Evolutionary conservation across 2,113 vertebrate species (phyloP), one percentile per base, ranked within the genome.

Genomic region (Monopterus albus): DNA sequence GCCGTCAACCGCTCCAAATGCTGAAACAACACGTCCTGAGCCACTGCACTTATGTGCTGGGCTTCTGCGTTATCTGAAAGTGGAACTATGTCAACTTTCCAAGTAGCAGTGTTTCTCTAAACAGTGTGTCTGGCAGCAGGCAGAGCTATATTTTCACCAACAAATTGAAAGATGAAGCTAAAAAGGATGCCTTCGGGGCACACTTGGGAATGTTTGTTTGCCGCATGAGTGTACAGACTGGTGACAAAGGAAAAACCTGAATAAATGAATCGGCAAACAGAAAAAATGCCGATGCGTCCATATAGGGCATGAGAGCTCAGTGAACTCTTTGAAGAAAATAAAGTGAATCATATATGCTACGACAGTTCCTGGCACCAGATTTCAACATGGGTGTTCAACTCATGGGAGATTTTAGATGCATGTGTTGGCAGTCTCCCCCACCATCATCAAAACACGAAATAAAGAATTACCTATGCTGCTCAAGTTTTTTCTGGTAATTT

Each of bases 141-240:
- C 64, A 38, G 21, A 28, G 62, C 43, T 12, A 8, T 57, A 20
- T 58, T 60, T 68, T 28, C 63, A 71, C 42, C 5, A 35, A 57
- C 72, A 17, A 29, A 28, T 38, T 53, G 67, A 5, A 45, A 43
- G 36, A 21, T 12, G 29, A 21, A 61, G 65, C 47, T 43, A 21
- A 59, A 71, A 61, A 56, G 26, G 72, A 75, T 69, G 70, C 63
- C 66, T 55, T 15, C 50, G 25, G 79, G 76, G 45, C 36, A 72
- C 65, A 50, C 73, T 33, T n/a, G 79, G 66, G 76, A 85, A 33
- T 69, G 40, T 49, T 56, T 74, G 47, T 43, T 47, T 38, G 25
- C 38, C 13, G 52, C 72, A 49, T 55, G 39, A 58, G 23, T 40
- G 18, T 57, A 39, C 47, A 59, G 40, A 33, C 51, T 18, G 23